Conservation (phyloP, 2,797 vertebrate species). For the Oryzias dopingdopingensis region DNA sequence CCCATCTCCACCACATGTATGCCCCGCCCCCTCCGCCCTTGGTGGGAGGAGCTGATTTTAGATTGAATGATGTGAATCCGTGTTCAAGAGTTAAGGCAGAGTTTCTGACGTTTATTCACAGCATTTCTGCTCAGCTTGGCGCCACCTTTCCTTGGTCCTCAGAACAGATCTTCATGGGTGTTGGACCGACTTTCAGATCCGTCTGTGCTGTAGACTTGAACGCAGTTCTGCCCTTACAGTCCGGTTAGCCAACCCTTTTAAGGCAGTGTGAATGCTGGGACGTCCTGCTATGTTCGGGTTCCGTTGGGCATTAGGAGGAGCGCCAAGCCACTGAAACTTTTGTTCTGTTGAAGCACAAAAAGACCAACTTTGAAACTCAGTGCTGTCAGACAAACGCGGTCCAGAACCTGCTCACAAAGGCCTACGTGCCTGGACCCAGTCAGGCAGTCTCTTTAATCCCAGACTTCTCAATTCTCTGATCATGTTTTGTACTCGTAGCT, state of each 20-base stretch:
- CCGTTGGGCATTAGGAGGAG: neutral
- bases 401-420: too few relatives aligned
- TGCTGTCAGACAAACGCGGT: conserved; percentile 27
- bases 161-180: too few relatives aligned
- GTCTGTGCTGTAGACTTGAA: neutral
- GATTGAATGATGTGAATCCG: conserved; percentile 14
- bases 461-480: neutral
- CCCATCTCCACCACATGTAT: neutral
- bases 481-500: neutral
- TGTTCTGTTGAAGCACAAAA: conserved; percentile 10
- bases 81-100: conserved; percentile 18
- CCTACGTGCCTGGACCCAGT: too few relatives aligned
- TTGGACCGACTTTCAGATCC: too few relatives aligned
- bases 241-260: neutral
- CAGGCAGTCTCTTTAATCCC: neutral
- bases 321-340: neutral
- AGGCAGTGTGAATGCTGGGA: conserved; percentile 16
- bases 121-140: conserved; percentile 13
- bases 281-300: conserved; percentile 25
- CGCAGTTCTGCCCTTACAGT: neutral
- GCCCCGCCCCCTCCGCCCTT: neutral
- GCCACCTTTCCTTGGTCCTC: too few relatives aligned
- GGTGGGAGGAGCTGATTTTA: conserved; percentile 14
- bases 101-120: neutral
- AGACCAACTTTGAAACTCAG: conserved; percentile 47